Evolutionary conservation across 2,888 invertebrate species (phyloP).

Genomic region (Agrotis puta): DNA sequence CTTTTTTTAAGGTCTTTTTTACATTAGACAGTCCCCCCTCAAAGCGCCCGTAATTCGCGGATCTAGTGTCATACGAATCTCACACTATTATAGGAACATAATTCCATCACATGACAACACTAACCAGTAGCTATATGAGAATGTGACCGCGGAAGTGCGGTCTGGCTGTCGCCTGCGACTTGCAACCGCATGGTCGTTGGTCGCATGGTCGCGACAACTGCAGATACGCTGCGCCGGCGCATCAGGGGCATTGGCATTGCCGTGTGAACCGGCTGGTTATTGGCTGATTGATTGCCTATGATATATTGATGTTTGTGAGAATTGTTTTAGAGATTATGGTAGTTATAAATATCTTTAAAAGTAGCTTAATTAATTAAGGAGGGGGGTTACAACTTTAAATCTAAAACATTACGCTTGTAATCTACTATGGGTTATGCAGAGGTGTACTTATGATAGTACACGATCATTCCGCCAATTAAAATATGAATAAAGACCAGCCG

Average conservation of each 20-base stretch:
- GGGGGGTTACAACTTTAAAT: too few relatives aligned
- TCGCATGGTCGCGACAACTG: conserved; percentile 44
- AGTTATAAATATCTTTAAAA: too few relatives aligned
- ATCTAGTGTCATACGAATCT: background rate
- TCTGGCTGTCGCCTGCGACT: conserved; percentile 48
- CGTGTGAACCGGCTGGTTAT: conserved; percentile 45
- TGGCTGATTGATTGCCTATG: conserved; percentile 18
- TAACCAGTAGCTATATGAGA: conserved; percentile 33
- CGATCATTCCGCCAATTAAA: too few relatives aligned
- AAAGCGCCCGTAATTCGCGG: too few relatives aligned
- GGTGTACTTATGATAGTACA: too few relatives aligned
- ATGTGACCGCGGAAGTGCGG: conserved; percentile 63
- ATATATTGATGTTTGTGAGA: conserved; percentile 20
- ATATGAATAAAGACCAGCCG: too few relatives aligned
- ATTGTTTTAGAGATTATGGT: background rate
- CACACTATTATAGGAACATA: conserved; percentile 7
- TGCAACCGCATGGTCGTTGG: conserved; percentile 46
- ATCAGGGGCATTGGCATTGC: conserved; percentile 61
- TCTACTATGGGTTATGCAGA: too few relatives aligned
- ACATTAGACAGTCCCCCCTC: too few relatives aligned
- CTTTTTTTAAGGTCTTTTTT: too few relatives aligned
- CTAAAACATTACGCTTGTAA: too few relatives aligned
- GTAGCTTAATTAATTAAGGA: too few relatives aligned
- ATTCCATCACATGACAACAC: conserved; percentile 15
- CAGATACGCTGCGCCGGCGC: conserved; percentile 46